phyloP scores from a whole-genome alignment of 2,797 vertebrate species.

The Cephalopachus bancanus region DNA sequence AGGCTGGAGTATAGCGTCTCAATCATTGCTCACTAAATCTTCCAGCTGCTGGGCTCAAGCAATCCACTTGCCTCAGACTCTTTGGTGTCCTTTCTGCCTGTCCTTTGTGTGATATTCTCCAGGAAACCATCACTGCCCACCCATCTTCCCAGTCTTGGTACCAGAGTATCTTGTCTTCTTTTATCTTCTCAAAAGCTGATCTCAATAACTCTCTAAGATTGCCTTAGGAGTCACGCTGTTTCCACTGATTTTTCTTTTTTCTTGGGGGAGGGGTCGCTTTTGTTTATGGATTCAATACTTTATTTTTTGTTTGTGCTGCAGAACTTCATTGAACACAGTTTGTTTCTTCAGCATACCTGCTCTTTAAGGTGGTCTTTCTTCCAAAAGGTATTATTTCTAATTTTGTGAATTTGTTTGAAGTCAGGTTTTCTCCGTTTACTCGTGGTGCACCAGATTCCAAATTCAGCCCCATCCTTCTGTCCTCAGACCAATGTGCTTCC shows the following conservation, averaged over 20 bases:
- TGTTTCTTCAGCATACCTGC: not conserved
- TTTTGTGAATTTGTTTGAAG: not conserved
- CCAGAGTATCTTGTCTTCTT: not conserved
- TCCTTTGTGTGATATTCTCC: rapidly evolving
- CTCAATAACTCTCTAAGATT: not conserved
- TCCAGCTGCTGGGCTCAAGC: no score
- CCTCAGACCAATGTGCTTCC: not conserved
- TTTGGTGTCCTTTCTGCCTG: rapidly evolving
- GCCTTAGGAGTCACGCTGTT: rapidly evolving
- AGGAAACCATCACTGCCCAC: not conserved
- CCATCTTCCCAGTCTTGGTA: no score
- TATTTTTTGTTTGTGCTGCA: no score
- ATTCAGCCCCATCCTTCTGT: rapidly evolving
- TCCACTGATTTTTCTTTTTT: not conserved
- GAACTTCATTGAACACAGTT: not conserved
- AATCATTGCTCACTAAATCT: no score
- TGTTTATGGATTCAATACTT: not conserved
- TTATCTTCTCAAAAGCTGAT: not conserved
- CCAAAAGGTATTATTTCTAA: rapidly evolving
- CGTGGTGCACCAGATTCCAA: not conserved
- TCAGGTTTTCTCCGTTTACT: not conserved
- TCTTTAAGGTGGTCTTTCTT: not conserved
- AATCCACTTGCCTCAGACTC: no score
- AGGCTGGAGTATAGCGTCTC: no score
- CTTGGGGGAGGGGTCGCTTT: no score